These are phyloP conservation scores for Micronisus gabar DNA, from an alignment of 2,113 vertebrate species.

Conservation along the genomic window DNA sequence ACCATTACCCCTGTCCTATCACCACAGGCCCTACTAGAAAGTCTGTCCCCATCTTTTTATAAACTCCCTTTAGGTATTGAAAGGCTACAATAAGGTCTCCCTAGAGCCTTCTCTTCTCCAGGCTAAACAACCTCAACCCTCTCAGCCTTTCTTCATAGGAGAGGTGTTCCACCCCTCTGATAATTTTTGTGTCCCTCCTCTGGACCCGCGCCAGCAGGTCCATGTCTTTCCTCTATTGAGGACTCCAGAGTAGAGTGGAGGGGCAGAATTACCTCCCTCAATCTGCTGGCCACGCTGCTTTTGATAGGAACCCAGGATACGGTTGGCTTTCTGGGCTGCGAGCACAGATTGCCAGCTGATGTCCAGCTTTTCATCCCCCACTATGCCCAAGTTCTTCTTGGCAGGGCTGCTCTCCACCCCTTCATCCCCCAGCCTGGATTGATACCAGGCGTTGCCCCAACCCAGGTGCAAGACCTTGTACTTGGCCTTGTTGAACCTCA, in stretches of 20 bases:
- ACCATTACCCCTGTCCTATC: background rate
- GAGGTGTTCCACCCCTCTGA: background rate
- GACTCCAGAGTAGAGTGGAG: background rate
- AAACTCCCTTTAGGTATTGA: background rate
- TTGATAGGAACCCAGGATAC: background rate
- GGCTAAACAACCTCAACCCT: background rate
- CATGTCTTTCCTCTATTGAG: too few species aligned
- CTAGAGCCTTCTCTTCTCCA: background rate
- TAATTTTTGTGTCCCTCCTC: background rate
- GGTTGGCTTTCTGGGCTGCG: rapidly evolving
- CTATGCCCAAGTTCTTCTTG: too few species aligned
- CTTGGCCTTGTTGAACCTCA: too few species aligned
- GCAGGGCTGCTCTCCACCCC: too few species aligned
- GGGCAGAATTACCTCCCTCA: background rate
- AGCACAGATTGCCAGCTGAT: background rate
- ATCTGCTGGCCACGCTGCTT: background rate
- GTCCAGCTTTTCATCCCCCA: background rate
- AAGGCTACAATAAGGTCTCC: background rate
- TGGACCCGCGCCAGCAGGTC: rapidly evolving
- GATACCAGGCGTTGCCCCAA: too few species aligned
- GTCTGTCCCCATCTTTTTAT: background rate
- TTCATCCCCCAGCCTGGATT: too few species aligned
- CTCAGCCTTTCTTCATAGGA: background rate
- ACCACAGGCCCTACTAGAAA: too few species aligned
- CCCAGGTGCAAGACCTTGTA: too few species aligned